These are phyloP conservation scores for Reinhardtius hippoglossoides DNA, from an alignment of 2,113 vertebrate species.

Conservation along the genomic window DNA sequence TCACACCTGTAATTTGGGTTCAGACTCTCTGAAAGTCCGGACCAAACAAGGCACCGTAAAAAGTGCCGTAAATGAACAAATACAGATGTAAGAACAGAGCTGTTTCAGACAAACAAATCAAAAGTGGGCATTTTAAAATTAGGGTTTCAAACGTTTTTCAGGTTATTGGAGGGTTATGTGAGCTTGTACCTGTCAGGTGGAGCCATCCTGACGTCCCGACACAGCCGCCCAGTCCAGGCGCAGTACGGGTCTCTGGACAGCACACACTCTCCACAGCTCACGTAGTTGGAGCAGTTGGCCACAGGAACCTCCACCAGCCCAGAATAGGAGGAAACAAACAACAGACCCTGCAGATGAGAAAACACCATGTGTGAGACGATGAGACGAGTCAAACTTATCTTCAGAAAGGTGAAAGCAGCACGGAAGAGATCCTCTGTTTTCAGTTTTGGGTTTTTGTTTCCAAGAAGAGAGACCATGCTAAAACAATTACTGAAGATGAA, in stretches of 20 bases:
- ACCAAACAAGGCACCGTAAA: no score
- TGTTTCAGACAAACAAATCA: not conserved
- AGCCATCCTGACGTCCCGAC: slow-evolving; percentile 77
- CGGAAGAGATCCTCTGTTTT: slow-evolving; percentile 26
- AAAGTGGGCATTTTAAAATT: not conserved
- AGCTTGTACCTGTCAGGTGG: slow-evolving; percentile 78
- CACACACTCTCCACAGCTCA: slow-evolving; percentile 91
- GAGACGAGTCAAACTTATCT: not conserved
- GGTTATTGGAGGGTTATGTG: not conserved
- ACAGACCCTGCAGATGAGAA: slow-evolving; percentile 81
- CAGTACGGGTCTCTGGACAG: slow-evolving; percentile 94
- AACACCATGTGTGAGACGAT: not conserved
- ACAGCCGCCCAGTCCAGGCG: slow-evolving; percentile 86
- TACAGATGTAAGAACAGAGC: not conserved
- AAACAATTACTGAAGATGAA: slow-evolving; percentile 54
- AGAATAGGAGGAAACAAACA: slow-evolving; percentile 87
- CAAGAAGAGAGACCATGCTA: slow-evolving; percentile 15
- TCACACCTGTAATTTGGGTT: no score
- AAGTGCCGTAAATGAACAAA: not conserved
- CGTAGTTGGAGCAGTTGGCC: slow-evolving; percentile 91
- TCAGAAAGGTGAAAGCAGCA: not conserved
- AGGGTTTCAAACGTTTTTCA: not conserved
- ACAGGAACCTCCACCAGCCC: slow-evolving; percentile 89
- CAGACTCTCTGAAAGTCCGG: no score
- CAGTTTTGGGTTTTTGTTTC: slow-evolving; percentile 11